These are phyloP conservation scores for Griposia aprilina DNA, from an alignment of 2,888 invertebrate genomes.

Conservation along the genomic window DNA sequence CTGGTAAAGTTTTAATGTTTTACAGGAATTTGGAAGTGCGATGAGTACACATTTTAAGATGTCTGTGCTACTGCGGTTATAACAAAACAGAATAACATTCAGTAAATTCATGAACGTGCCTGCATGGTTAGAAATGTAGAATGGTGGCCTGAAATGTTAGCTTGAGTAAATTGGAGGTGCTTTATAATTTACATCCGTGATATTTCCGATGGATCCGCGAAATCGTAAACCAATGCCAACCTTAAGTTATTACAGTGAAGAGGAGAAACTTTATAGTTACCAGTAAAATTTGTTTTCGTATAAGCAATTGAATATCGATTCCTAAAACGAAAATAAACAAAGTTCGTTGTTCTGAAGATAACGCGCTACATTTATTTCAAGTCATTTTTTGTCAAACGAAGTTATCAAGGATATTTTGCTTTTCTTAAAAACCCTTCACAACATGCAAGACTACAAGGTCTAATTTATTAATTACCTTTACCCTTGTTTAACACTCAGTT, in stretches of 20 bases:
- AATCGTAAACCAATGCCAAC: constrained; percentile 79
- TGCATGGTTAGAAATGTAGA: constrained; percentile 6
- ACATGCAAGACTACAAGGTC: constrained; percentile 46
- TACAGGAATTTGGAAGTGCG: constrained; percentile 77
- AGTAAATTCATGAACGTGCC: constrained; percentile 15
- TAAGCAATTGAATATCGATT: constrained; percentile 21
- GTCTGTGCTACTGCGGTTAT: constrained; percentile 34
- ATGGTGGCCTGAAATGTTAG: constrained; percentile 25
- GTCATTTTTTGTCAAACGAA: constrained; percentile 4
- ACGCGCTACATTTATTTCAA: constrained; percentile 5
- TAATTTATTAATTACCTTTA: constrained; percentile 31
- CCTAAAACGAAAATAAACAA: constrained; percentile 1
- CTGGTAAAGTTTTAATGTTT: constrained; percentile 6
- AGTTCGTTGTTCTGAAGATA: not conserved
- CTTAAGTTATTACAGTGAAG: constrained; percentile 53
- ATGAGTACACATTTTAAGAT: constrained; percentile 77
- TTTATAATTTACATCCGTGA: constrained; percentile 67
- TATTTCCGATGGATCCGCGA: constrained; percentile 74
- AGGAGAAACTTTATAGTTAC: constrained; percentile 58
- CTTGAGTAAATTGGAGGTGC: constrained; percentile 37
- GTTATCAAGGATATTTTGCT: constrained; percentile 58
- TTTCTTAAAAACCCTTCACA: constrained; percentile 60
- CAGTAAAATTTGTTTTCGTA: constrained; percentile 26
- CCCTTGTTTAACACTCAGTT: constrained; percentile 5
- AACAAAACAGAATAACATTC: constrained; percentile 11